phyloP scores from a whole-genome alignment of 2,888 invertebrate species.

The Caenorhabditis uteleia region DNA sequence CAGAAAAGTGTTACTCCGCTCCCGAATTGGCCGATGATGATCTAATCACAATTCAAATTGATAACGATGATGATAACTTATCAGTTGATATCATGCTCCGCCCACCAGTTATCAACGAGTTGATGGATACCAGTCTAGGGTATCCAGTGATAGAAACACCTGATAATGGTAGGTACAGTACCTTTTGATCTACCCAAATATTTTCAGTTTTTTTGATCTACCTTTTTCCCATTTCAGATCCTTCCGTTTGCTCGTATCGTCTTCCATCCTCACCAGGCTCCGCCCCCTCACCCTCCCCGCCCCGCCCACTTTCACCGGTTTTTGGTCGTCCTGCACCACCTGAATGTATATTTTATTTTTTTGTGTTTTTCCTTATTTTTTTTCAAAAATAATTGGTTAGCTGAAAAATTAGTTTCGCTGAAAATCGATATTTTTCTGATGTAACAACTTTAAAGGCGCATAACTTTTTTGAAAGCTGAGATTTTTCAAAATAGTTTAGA shows the following conservation, averaged over 20 bases:
- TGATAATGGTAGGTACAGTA: constrained; percentile 38
- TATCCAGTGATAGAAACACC: constrained; percentile 50
- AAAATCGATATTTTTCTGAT: background rate
- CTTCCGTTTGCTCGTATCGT: constrained; percentile 45
- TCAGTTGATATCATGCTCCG: background rate
- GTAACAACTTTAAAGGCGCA: no score
- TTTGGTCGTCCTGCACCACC: constrained; percentile 40
- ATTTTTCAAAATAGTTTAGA: no score
- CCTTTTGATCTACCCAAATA: background rate
- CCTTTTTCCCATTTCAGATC: no score
- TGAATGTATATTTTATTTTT: constrained; percentile 9
- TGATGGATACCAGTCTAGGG: constrained; percentile 20
- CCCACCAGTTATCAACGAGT: constrained; percentile 18
- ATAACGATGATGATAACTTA: no score
- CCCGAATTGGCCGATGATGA: constrained; percentile 28
- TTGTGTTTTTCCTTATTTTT: constrained; percentile 2
- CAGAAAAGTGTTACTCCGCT: constrained; percentile 38
- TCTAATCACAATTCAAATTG: background rate
- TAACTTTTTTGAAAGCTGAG: background rate
- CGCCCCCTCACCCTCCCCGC: constrained; percentile 46
- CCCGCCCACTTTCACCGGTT: constrained; percentile 49
- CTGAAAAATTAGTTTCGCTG: no score
- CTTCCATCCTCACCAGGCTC: constrained; percentile 46
- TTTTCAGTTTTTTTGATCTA: no score
- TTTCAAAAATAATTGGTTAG: no score